A percentile compares a stretch with the other conserved stretches of the same genome.
These are phyloP conservation scores for Teleopsis dalmanni DNA, from an alignment of 1,140 invertebrate genomes.

Conservation along the genomic window DNA sequence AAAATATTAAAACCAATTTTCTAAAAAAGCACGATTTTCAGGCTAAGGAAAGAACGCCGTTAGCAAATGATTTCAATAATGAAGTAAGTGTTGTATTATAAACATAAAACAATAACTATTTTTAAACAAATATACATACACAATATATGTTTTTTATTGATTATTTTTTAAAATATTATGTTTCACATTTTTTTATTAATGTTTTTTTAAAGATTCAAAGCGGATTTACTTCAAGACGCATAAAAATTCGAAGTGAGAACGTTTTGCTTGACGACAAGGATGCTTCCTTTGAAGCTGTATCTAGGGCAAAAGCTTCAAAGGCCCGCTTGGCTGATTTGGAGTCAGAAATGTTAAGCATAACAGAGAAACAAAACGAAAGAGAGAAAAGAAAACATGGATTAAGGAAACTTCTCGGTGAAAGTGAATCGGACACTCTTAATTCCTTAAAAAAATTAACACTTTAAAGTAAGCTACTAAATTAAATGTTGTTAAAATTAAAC, in stretches of 20 bases:
- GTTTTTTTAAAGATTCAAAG: not conserved
- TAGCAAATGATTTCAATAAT: too few species aligned
- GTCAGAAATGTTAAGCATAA: constrained; percentile 13
- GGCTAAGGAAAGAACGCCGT: too few species aligned
- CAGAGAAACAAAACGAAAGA: constrained; percentile 10
- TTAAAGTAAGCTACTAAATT: too few species aligned
- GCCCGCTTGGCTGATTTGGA: constrained; percentile 15
- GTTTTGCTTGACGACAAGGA: not conserved
- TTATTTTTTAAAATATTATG: not conserved
- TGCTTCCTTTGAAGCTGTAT: constrained; percentile 5
- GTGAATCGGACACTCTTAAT: constrained; percentile 8
- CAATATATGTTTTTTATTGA: not conserved
- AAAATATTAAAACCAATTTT: too few species aligned
- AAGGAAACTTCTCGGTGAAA: constrained; percentile 14
- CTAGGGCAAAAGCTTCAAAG: constrained; percentile 12
- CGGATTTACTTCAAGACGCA: not conserved
- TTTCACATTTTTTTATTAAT: not conserved
- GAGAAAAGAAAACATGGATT: constrained; percentile 14
- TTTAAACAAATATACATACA: not conserved
- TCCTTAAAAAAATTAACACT: constrained; percentile 4
- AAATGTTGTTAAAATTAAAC: too few species aligned
- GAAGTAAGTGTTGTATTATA: too few species aligned
- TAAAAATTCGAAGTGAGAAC: constrained; percentile 5
- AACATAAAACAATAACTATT: too few species aligned
- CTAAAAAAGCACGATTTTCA: too few species aligned